phyloP scores from a whole-genome alignment of 2,888 invertebrate genomes.

The Zhuqinia jingwanae region DNA sequence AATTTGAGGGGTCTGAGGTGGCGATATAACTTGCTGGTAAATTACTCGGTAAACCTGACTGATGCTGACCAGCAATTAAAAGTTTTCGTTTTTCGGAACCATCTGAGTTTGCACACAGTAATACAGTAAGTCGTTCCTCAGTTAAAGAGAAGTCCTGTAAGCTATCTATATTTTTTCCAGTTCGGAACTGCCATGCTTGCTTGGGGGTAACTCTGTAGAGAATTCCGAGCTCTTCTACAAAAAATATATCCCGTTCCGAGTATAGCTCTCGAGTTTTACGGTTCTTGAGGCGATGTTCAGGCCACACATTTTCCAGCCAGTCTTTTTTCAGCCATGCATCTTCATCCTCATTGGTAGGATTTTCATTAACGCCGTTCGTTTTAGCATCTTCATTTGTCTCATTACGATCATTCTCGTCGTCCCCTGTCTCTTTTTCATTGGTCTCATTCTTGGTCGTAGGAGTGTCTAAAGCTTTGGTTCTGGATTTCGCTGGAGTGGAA shows the following conservation, averaged over 20 bases:
- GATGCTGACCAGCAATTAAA: neutral
- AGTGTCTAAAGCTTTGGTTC: conserved; percentile 10
- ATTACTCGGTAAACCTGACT: conserved; percentile 23
- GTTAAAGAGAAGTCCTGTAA: conserved; percentile 40
- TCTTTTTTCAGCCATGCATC: neutral
- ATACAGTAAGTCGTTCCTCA: conserved; percentile 49
- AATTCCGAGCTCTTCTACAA: conserved; percentile 50
- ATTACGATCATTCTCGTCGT: neutral
- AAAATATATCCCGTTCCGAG: conserved; percentile 50
- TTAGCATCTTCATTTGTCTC: neutral
- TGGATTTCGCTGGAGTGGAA: conserved; percentile 12
- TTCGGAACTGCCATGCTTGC: conserved; percentile 47
- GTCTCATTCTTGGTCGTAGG: no score
- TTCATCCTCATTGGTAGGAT: conserved; percentile 5
- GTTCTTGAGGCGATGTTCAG: conserved; percentile 33
- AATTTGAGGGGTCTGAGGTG: conserved; percentile 47
- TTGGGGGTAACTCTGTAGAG: conserved; percentile 49
- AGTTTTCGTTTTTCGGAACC: conserved; percentile 52
- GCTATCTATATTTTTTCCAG: conserved; percentile 11
- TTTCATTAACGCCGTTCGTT: neutral
- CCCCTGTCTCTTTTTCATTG: neutral
- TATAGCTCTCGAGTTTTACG: conserved; percentile 14
- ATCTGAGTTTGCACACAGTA: conserved; percentile 45
- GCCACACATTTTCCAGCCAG: conserved; percentile 49
- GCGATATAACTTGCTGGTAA: conserved; percentile 31